Evolutionary conservation across 2,113 vertebrate genomes (phyloP), one percentile per base, ranked within the genome.

Genomic region (Dipodomys ordii): DNA sequence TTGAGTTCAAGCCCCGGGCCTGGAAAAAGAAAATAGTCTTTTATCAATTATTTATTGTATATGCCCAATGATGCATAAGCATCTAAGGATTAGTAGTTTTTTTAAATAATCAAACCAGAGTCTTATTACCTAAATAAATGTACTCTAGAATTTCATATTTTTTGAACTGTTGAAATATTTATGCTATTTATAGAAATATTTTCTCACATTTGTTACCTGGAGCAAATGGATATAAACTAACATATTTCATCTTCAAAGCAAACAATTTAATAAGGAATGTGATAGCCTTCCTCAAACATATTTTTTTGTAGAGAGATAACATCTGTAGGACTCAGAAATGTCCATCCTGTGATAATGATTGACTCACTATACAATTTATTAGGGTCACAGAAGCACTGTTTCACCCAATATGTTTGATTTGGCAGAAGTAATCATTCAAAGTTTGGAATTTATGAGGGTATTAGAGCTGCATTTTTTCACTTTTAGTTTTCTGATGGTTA

Each of bases 261-360:
- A 57, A 79, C 46, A 71, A 93, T 95, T 64, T 62, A 94, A 7
- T 28, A 7, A 53, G 57, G 57, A 76, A 81, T 82, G 57, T 90
- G 79, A 88, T 65, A 83, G 3, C 88, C 1, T 82, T 35, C 0
- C 16, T 91, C 72, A 94, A 88, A 30, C 7, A 84, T 80, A 95
- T 44, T 6, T 74, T 94, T 62, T 46, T 25, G 27, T 94, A 53
- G 92, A 96, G 44, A 74, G 76, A 87, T 20, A 93, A 80, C 96
- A 76, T 2, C 7, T 79, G 44, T 7, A 2, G 19, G 28, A 91
- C 68, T 87, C 49, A 95, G 7, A n/a, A 0, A 94, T 7, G 77
- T 94, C 71, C 95, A 39, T 94, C 57, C 67, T 62, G 46, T 92
- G 90, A 97, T 30, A 88, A 80, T 93, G 97, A 96, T 90, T 46